Evolutionary conservation across 2,113 vertebrate species (phyloP).

Genomic region (Charina bottae): DNA sequence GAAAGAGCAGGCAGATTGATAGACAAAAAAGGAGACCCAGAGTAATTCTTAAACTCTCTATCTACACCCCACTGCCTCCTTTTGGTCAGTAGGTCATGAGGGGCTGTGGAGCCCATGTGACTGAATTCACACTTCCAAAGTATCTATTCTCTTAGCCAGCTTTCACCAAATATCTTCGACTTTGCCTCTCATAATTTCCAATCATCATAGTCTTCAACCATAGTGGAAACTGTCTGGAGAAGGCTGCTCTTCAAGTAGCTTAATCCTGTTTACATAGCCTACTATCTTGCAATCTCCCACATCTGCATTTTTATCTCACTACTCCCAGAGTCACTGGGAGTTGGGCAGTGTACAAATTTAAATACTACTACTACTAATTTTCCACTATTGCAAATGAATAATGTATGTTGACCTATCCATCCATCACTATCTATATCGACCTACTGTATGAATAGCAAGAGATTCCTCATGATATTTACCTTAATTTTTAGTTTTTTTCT

Average conservation of each 20-base stretch:
- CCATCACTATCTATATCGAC: too few relatives aligned
- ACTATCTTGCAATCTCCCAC: background rate
- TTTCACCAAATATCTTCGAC: background rate
- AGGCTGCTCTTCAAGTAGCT: background rate
- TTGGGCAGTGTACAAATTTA: too few relatives aligned
- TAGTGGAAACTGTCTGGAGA: background rate
- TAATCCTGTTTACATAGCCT: background rate
- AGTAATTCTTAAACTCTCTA: background rate
- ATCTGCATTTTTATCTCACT: background rate
- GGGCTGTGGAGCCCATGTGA: background rate
- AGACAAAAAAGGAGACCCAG: background rate
- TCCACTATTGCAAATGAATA: too few relatives aligned
- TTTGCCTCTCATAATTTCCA: background rate
- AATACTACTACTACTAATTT: too few relatives aligned
- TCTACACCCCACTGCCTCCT: background rate
- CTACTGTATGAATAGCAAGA: too few relatives aligned
- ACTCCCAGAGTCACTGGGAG: background rate
- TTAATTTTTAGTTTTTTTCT: background rate
- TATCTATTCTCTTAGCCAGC: background rate
- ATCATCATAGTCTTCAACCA: background rate
- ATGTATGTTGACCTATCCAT: too few relatives aligned
- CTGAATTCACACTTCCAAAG: background rate
- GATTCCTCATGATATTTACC: background rate
- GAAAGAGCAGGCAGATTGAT: background rate
- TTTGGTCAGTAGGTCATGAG: background rate